Percentiles rank a stretch among this genome's conserved stretches.
Conservation (phyloP, 2,888 invertebrate genomes). For the Polymixis flavicincta region DNA sequence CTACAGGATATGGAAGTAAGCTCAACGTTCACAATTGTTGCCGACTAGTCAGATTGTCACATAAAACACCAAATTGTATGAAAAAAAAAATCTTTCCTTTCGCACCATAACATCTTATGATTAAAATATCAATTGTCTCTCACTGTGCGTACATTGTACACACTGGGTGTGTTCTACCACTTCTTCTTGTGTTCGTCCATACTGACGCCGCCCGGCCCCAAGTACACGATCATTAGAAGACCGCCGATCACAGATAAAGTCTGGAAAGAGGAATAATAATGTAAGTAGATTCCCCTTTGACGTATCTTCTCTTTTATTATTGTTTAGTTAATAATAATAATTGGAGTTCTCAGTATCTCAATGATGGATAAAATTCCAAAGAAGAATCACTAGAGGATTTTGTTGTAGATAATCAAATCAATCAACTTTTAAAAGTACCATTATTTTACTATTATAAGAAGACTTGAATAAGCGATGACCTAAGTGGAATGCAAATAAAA, state of each 20-base stretch:
- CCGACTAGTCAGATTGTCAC: constrained; percentile 71
- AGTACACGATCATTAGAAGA: constrained; percentile 98
- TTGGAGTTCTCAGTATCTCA: neutral
- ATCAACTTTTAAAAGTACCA: neutral
- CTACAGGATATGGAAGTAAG: constrained; percentile 63
- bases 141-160: constrained; percentile 71
- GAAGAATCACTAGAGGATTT: neutral
- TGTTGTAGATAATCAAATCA: no score
- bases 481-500: constrained; percentile 12
- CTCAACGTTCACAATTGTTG: constrained; percentile 67
- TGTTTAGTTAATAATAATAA: neutral
- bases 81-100: constrained; percentile 54
- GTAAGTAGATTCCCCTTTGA: constrained; percentile 3
- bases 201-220: constrained; percentile 99
- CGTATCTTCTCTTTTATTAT: constrained; percentile 3
- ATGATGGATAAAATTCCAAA: neutral
- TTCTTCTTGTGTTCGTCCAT: constrained; percentile 99
- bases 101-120: constrained; percentile 71
- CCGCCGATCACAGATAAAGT: constrained; percentile 99
- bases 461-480: neutral
- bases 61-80: constrained; percentile 66
- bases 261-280: constrained; percentile 91
- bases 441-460: no score
- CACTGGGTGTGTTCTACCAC: constrained; percentile 92
- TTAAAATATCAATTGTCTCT: constrained; percentile 68